Evolutionary conservation across 2,113 vertebrate species (phyloP).

Genomic region (Aegithalos caudatus): DNA sequence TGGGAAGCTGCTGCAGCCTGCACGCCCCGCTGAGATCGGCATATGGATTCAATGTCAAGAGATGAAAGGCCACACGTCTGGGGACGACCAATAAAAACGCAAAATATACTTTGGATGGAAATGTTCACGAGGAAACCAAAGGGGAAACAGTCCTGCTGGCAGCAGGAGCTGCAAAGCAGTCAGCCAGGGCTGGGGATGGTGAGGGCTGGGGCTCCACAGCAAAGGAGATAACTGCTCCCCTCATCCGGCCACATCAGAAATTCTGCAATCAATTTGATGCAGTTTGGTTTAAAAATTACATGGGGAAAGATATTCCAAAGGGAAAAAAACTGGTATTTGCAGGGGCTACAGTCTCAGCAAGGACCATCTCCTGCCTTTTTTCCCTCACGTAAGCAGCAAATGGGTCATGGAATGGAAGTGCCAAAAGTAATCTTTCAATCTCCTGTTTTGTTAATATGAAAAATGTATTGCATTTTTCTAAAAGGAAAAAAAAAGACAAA

Average conservation of each 20-base stretch:
- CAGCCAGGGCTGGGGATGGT: neutral
- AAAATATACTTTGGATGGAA: constrained; percentile 41
- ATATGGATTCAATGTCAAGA: neutral
- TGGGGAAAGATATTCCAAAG: neutral
- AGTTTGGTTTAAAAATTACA: neutral
- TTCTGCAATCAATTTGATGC: neutral
- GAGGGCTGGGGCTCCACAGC: neutral
- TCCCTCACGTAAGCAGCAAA: neutral
- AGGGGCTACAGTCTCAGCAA: neutral
- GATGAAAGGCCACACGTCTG: constrained; percentile 27
- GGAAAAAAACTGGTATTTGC: neutral
- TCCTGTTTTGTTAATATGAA: neutral
- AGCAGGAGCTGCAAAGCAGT: neutral
- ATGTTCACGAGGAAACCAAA: neutral
- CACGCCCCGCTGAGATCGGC: neutral
- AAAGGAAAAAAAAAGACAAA: neutral
- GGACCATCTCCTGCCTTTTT: neutral
- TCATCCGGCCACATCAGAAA: neutral
- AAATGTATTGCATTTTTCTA: neutral
- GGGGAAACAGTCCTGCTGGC: constrained; percentile 20
- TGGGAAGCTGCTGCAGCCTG: neutral
- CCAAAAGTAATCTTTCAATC: constrained; percentile 1
- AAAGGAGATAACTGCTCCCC: constrained; percentile 12
- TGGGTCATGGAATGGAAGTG: neutral
- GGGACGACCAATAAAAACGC: constrained; percentile 39